Evolutionary conservation across 2,797 vertebrate species (phyloP).

Genomic region (Mycteria americana): DNA sequence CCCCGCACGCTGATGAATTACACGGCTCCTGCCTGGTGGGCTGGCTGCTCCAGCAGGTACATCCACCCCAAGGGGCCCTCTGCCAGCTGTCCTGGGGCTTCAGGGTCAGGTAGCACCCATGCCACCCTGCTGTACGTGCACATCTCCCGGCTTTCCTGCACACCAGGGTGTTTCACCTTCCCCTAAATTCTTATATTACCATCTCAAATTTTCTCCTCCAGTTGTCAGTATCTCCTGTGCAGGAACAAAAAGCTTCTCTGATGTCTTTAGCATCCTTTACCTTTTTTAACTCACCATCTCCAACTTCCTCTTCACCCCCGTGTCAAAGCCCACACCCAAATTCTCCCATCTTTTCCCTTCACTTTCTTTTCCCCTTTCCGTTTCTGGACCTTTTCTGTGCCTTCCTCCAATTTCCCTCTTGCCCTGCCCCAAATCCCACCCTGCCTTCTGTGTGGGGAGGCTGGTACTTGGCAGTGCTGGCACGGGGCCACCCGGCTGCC

Average conservation of each 20-base stretch:
- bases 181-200: neutral
- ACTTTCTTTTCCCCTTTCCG: neutral
- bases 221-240: neutral
- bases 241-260: neutral
- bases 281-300: neutral
- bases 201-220: neutral
- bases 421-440: neutral
- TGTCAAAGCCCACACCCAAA: neutral
- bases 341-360: neutral
- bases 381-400: neutral
- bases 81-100: neutral
- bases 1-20: accelerated
- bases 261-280: neutral
- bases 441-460: neutral
- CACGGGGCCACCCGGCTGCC: neutral
- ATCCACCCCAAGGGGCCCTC: neutral
- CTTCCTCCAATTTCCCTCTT: neutral
- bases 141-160: neutral
- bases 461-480: neutral
- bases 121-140: neutral
- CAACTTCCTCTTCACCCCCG: neutral
- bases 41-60: neutral
- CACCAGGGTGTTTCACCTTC: neutral
- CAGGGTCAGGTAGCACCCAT: neutral
- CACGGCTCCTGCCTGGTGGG: accelerated